Evolutionary conservation across 2,888 invertebrate species (phyloP).

Genomic region (Cheilosia impressa): DNA sequence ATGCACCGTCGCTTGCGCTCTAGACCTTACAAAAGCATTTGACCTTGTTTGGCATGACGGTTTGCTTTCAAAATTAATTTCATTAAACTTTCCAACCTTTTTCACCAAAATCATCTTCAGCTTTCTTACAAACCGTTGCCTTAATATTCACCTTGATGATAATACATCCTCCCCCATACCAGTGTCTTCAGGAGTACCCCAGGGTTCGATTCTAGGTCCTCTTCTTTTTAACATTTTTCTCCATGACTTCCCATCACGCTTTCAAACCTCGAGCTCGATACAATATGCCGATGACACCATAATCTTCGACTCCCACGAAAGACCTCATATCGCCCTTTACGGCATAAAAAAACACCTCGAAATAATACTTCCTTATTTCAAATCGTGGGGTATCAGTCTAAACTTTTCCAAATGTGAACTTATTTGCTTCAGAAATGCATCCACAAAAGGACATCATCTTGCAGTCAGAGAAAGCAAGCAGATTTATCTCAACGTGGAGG

Average conservation of each 20-base stretch:
- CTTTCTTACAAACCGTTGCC: neutral
- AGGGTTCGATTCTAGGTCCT: neutral
- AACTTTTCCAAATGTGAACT: neutral
- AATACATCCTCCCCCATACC: neutral
- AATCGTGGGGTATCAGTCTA: neutral
- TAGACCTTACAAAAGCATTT: neutral
- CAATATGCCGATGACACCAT: conserved; percentile 11
- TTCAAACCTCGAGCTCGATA: neutral
- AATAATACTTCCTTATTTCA: neutral
- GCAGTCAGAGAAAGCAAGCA: no score
- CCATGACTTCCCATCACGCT: neutral
- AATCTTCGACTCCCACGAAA: neutral
- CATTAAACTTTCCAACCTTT: neutral
- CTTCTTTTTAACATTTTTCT: conserved; percentile 15
- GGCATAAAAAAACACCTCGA: neutral
- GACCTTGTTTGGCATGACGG: conserved; percentile 2
- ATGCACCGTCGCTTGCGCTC: neutral
- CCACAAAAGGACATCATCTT: no score
- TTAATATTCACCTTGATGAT: neutral
- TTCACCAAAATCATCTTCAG: conserved; percentile 3
- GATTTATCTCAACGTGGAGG: no score
- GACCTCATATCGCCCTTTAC: neutral
- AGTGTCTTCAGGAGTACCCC: neutral
- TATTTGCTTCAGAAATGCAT: neutral
- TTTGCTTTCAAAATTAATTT: neutral